These are phyloP conservation scores for Meles meles DNA, from an alignment of 2,113 vertebrate species.

Conservation along the genomic window DNA sequence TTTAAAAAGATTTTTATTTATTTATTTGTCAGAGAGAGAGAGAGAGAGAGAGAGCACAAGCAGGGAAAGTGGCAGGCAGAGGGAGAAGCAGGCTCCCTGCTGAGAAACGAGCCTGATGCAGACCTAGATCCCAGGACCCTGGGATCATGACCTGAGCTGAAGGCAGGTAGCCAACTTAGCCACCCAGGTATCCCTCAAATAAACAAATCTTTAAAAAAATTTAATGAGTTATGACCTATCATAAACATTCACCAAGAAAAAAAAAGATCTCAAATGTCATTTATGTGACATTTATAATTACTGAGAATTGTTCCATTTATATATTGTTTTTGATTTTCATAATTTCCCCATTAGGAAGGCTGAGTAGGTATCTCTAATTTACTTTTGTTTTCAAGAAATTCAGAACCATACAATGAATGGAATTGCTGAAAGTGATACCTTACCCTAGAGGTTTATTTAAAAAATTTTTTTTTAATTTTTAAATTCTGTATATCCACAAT, in stretches of 20 bases:
- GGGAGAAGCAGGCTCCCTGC: no score
- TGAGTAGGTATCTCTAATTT: neutral
- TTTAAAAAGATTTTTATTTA: no score
- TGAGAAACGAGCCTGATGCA: no score
- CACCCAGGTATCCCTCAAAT: neutral
- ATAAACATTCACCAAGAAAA: neutral
- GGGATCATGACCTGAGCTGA: no score
- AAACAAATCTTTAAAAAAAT: neutral
- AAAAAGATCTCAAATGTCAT: neutral
- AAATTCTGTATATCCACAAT: neutral
- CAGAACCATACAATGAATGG: neutral
- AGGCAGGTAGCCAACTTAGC: no score
- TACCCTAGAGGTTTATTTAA: neutral
- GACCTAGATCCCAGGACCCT: no score
- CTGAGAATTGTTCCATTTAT: neutral
- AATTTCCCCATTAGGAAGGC: neutral
- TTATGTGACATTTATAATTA: neutral
- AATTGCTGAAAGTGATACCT: neutral
- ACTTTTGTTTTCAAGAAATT: neutral
- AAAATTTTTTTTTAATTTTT: neutral
- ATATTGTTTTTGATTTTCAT: neutral
- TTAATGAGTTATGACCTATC: neutral
- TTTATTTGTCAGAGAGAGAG: no score
- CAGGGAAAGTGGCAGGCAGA: no score
- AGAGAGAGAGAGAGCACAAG: no score